Conservation (phyloP, 2,888 invertebrate species). For the Panzeria rudis region DNA sequence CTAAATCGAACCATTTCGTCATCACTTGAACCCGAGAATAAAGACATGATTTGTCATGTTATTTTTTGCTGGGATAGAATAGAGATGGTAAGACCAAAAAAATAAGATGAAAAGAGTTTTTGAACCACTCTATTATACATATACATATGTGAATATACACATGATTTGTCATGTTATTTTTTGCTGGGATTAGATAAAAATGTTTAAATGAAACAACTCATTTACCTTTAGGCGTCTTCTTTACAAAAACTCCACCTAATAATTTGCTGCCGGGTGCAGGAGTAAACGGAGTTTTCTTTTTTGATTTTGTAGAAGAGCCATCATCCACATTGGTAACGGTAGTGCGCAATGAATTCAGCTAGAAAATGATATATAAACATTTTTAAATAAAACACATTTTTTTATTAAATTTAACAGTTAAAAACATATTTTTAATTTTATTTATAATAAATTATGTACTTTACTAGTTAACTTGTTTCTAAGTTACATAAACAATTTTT, state of each 20-base stretch:
- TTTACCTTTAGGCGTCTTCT: constrained; percentile 80
- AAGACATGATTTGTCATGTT: too few species aligned
- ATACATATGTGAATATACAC: too few species aligned
- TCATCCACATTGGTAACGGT: constrained; percentile 72
- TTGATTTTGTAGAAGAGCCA: constrained; percentile 65
- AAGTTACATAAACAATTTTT: constrained; percentile 55
- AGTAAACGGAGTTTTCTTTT: constrained; percentile 79
- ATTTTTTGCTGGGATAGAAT: too few species aligned
- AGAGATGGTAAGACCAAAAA: too few species aligned
- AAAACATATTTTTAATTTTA: constrained; percentile 40
- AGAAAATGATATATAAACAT: constrained; percentile 70
- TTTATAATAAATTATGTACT: constrained; percentile 15
- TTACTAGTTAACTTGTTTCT: background rate
- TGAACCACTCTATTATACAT: too few species aligned
- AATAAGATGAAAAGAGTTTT: too few species aligned
- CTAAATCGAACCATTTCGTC: too few species aligned
- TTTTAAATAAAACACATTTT: constrained; percentile 62
- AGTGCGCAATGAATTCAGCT: constrained; percentile 78
- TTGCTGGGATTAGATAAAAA: background rate
- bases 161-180: too few species aligned
- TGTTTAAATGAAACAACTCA: constrained; percentile 19
- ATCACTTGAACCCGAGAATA: too few species aligned
- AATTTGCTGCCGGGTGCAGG: constrained; percentile 80
- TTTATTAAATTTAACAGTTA: background rate
- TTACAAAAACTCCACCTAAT: constrained; percentile 82